A percentile compares a stretch with the other conserved stretches of the same genome.
Evolutionary conservation across 2,113 vertebrate species (phyloP).

Genomic region (Tetraodon nigroviridis): DNA sequence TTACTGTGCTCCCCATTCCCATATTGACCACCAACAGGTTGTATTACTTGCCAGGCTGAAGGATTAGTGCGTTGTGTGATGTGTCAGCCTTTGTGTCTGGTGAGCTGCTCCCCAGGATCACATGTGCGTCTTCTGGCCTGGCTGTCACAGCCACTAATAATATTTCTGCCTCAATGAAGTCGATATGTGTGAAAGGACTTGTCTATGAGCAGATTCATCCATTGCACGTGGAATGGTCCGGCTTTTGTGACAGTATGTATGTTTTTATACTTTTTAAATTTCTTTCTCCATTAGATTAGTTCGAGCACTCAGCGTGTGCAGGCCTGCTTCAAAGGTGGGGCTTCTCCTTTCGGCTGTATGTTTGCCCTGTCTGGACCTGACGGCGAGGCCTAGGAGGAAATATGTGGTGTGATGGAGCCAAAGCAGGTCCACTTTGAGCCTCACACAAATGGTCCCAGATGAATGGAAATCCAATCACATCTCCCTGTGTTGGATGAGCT

Average conservation of each 20-base stretch:
- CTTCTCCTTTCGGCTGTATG: constrained; percentile 39
- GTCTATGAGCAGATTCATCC: too few species aligned
- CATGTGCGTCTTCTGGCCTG: constrained; percentile 14
- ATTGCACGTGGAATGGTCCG: not conserved
- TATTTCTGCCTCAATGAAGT: constrained; percentile 46
- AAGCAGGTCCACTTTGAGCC: constrained; percentile 47
- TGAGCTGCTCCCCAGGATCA: constrained; percentile 29
- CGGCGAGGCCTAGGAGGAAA: constrained; percentile 50
- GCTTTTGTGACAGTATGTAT: constrained; percentile 27
- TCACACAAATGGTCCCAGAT: constrained; percentile 52
- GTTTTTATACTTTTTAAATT: not conserved
- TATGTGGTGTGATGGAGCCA: constrained; percentile 47
- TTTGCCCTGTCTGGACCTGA: constrained; percentile 41
- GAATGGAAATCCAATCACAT: constrained; percentile 59
- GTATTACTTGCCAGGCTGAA: constrained; percentile 50
- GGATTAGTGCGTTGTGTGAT: constrained; percentile 22
- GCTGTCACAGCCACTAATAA: constrained; percentile 50
- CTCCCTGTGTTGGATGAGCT: constrained; percentile 28
- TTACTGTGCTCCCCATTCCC: constrained; percentile 35
- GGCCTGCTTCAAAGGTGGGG: constrained; percentile 16
- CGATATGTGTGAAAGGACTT: constrained; percentile 27
- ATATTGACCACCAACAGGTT: constrained; percentile 48
- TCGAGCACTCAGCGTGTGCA: constrained; percentile 16
- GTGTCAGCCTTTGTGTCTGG: constrained; percentile 39
- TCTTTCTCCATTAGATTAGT: constrained; percentile 36